Percentiles rank a stretch among this genome's conserved stretches.
These are phyloP conservation scores for Notoglanidium macrostoma DNA, from an alignment of 2,797 vertebrate species.

Conservation along the genomic window DNA sequence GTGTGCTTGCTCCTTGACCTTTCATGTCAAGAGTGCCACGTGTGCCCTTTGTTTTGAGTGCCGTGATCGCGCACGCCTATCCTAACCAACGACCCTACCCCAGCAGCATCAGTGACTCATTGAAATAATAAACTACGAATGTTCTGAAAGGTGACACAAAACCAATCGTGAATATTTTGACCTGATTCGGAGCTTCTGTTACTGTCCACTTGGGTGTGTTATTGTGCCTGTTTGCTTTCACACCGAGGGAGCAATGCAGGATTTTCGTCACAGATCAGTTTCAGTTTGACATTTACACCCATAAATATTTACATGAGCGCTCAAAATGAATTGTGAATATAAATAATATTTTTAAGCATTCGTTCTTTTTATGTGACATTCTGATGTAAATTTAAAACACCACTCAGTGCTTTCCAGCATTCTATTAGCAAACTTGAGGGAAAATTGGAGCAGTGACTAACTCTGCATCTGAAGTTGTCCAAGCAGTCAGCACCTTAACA, in stretches of 20 bases:
- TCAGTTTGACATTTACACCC: not conserved
- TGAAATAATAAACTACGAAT: not conserved
- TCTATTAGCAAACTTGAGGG: not conserved
- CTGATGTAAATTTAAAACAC: not conserved
- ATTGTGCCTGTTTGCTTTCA: conserved; percentile 22
- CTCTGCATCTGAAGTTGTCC: not conserved
- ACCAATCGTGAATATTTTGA: not conserved
- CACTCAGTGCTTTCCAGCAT: not conserved
- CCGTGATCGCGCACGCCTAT: conserved; percentile 31
- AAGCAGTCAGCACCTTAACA: not conserved
- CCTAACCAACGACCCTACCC: conserved; percentile 14
- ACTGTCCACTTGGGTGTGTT: conserved; percentile 29
- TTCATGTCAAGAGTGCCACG: conserved; percentile 29
- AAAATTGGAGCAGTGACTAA: not conserved
- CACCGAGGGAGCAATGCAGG: not conserved
- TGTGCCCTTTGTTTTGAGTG: conserved; percentile 43
- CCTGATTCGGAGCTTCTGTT: not conserved
- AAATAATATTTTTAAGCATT: not conserved
- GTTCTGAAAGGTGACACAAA: not conserved
- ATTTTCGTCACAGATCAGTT: not conserved
- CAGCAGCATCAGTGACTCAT: not conserved
- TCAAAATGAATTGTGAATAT: no score
- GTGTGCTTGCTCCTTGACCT: conserved; percentile 46
- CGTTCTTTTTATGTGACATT: not conserved
- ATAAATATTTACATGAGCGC: not conserved